phyloP scores from a whole-genome alignment of 2,888 invertebrate species.

The Patella depressa region DNA sequence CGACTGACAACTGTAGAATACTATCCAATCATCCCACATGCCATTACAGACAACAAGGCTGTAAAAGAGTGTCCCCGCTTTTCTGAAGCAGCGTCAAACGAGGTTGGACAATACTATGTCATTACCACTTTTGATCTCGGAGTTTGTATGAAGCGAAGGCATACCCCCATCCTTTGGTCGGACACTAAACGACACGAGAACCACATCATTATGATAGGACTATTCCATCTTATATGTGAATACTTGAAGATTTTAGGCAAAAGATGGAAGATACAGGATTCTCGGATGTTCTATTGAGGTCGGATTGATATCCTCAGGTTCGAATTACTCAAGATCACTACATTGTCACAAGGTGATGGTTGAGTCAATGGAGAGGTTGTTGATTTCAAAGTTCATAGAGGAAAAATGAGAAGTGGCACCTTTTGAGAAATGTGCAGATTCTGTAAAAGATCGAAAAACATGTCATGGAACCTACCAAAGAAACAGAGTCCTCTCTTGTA shows the following conservation, averaged over 20 bases:
- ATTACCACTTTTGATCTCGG: too few species aligned
- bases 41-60: conserved; percentile 43
- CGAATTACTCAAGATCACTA: conserved; percentile 18
- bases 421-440: neutral
- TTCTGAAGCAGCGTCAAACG: conserved; percentile 27
- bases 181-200: too few species aligned
- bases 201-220: too few species aligned
- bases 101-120: neutral
- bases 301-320: too few species aligned
- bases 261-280: too few species aligned
- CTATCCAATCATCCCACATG: conserved; percentile 39
- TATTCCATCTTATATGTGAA: too few species aligned
- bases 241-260: too few species aligned
- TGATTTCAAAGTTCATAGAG: conserved; percentile 22
- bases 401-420: neutral
- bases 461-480: neutral
- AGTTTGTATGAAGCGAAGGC: too few species aligned
- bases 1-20: too few species aligned
- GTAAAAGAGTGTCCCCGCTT: conserved; percentile 37
- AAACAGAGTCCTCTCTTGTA: conserved; percentile 1
- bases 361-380: conserved; percentile 37
- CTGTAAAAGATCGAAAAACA: neutral
- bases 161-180: too few species aligned
- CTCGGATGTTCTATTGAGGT: too few species aligned
- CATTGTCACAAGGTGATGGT: conserved; percentile 38